Conservation (phyloP, 2,888 invertebrate genomes). For the Machimus rusticus region DNA sequence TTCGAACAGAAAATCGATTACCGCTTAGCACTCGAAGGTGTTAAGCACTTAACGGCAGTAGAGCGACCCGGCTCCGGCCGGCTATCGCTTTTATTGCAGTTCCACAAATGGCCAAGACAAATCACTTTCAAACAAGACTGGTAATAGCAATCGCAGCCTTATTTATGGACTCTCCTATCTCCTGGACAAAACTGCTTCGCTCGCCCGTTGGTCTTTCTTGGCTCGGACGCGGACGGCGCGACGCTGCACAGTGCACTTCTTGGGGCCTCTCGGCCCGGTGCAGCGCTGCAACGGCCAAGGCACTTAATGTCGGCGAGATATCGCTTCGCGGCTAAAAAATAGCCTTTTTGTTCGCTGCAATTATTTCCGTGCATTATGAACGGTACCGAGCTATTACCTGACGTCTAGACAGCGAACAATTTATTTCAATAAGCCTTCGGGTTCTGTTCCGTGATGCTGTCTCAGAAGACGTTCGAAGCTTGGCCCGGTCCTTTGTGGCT, state of each 20-base stretch:
- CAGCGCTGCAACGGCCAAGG: not conserved
- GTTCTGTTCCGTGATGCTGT: constrained; percentile 2
- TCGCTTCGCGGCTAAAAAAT: constrained; percentile 2
- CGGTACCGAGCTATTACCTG: constrained; percentile 35
- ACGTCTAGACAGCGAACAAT: constrained; percentile 37
- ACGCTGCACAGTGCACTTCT: not conserved
- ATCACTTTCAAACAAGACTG: constrained; percentile 27
- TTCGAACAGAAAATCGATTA: constrained; percentile 34
- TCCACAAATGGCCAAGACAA: constrained; percentile 32
- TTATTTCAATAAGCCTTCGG: constrained; percentile 32
- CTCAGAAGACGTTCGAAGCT: not conserved
- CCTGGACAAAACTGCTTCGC: not conserved
- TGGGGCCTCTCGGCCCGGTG: not conserved
- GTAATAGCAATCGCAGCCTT: constrained; percentile 17
- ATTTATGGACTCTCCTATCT: constrained; percentile 24
- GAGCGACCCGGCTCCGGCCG: not conserved
- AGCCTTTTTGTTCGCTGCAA: not conserved
- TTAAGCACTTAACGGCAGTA: constrained; percentile 25
- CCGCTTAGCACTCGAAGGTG: constrained; percentile 24
- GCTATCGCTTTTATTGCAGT: not conserved
- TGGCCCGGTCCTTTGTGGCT: not conserved
- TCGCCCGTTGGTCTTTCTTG: not conserved
- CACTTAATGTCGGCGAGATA: constrained; percentile 15
- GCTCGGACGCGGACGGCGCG: not conserved
- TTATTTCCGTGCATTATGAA: constrained; percentile 36